Base-by-base conservation (phyloP, 2,888 invertebrate species). In the Pycnomerus fuliginosus region DNA sequence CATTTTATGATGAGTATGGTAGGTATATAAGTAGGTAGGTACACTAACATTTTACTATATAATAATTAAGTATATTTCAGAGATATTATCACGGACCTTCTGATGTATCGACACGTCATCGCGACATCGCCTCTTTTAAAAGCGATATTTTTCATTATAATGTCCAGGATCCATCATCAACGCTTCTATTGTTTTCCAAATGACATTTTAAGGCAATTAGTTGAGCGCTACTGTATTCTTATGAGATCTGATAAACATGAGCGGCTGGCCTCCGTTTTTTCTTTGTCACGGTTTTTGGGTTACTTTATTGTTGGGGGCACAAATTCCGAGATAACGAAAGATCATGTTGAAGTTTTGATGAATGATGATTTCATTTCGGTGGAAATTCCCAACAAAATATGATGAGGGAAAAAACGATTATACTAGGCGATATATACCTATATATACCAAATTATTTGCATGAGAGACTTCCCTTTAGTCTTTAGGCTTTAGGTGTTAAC, bases 101-200 rank as follows among this genome's bases (percentile, higher is more conserved):
- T 52, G 56, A 58, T 56, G 47, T 58, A 60, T 62, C 51, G 52
- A 54, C 61, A 56, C 58, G 60, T 64, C 62, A 54, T 46, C 61
- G 55, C 56, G 48, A 50, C 54, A 53, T 47, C 55, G 46, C n/a
- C n/a, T n/a, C n/a, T n/a, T n/a, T 47, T 43, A 48, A 49, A 32
- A 50, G 46, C 58, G 56, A 56, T 61, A 64, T 65, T 64, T 63
- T 64, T 64, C 64, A 64, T 55, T 51, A 42, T 64, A 65, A 65
- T 61, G 65, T 60, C 59, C 46, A 34, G 54, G 52, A 67, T 67
- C 60, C 38, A 56, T 58, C 58, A 44, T 42, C 35, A 17, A 44
- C 20, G 30, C 8, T 24, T 34, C 55, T 51, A 56, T 56, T 56
- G 56, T 58, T 55, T 52, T 48, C 44, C 31, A 30, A 49, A 51